Conservation (phyloP, 2,888 invertebrate genomes). For the Cepaea hortensis region DNA sequence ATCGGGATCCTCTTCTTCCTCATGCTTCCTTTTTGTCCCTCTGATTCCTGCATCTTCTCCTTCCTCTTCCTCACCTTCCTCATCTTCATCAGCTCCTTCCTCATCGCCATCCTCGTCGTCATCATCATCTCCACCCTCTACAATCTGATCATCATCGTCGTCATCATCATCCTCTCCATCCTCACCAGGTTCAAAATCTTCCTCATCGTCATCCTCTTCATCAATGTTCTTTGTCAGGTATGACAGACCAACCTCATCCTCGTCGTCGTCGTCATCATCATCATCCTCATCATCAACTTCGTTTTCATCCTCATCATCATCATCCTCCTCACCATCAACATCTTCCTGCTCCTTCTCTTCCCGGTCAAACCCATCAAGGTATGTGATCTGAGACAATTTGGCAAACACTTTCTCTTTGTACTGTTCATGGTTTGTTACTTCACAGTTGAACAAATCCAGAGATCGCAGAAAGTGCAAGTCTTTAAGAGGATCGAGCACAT, state of each 20-base stretch:
- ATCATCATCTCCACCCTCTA: constrained; percentile 39
- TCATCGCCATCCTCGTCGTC: constrained; percentile 46
- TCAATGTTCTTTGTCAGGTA: constrained; percentile 80
- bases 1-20: constrained; percentile 37
- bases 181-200: constrained; percentile 43
- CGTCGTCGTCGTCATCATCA: constrained; percentile 86
- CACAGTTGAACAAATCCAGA: constrained; percentile 96
- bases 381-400: constrained; percentile 90
- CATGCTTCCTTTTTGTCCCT: constrained; percentile 41
- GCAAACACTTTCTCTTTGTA: constrained; percentile 95
- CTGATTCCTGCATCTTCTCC: constrained; percentile 36
- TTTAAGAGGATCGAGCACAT: constrained; percentile 90
- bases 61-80: constrained; percentile 39
- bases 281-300: constrained; percentile 85
- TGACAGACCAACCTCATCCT: constrained; percentile 83
- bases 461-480: constrained; percentile 89
- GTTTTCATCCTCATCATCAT: constrained; percentile 73
- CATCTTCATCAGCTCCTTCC: constrained; percentile 37
- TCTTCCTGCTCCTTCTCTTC: constrained; percentile 77
- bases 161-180: constrained; percentile 65
- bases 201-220: constrained; percentile 56
- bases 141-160: constrained; percentile 44
- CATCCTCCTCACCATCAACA: constrained; percentile 68
- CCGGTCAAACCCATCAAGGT: constrained; percentile 90
- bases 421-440: constrained; percentile 90